Evolutionary conservation across 2,888 invertebrate genomes (phyloP).

Genomic region (Acleris laterana): DNA sequence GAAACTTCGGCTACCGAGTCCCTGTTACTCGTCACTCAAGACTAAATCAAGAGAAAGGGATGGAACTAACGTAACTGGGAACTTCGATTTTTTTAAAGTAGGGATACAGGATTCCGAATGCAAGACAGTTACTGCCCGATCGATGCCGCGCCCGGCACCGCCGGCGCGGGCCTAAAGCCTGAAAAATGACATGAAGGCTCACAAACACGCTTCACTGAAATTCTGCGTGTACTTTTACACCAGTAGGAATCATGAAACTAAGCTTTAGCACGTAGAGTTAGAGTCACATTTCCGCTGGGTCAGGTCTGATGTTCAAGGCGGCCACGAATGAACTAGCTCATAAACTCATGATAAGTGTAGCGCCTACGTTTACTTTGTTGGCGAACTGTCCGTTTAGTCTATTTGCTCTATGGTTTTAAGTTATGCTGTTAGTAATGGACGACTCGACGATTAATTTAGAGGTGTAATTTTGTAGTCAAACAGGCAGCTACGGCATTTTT

Average conservation of each 20-base stretch:
- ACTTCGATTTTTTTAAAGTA: too few relatives aligned
- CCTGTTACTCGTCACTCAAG: too few relatives aligned
- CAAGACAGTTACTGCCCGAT: constrained; percentile 55
- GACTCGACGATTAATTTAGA: too few relatives aligned
- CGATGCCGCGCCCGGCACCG: constrained; percentile 75
- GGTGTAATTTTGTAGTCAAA: too few relatives aligned
- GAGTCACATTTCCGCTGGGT: too few relatives aligned
- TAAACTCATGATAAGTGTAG: neutral
- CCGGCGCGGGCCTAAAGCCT: constrained; percentile 48
- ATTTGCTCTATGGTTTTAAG: constrained; percentile 2
- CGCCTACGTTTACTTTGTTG: constrained; percentile 13
- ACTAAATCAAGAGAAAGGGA: too few relatives aligned
- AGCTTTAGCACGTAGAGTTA: neutral
- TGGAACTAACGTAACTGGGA: too few relatives aligned
- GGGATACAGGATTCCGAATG: constrained; percentile 44
- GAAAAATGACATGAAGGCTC: constrained; percentile 63
- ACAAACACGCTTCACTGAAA: constrained; percentile 16
- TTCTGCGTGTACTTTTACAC: neutral
- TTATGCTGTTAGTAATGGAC: neutral
- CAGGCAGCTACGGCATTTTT: too few relatives aligned
- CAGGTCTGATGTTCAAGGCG: too few relatives aligned
- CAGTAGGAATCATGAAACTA: neutral
- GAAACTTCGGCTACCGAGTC: too few relatives aligned
- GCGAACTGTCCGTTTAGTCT: constrained; percentile 12
- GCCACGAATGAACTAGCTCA: too few relatives aligned